Evolutionary conservation across 2,113 vertebrate species (phyloP).

Genomic region (Datnioides undecimradiatus): DNA sequence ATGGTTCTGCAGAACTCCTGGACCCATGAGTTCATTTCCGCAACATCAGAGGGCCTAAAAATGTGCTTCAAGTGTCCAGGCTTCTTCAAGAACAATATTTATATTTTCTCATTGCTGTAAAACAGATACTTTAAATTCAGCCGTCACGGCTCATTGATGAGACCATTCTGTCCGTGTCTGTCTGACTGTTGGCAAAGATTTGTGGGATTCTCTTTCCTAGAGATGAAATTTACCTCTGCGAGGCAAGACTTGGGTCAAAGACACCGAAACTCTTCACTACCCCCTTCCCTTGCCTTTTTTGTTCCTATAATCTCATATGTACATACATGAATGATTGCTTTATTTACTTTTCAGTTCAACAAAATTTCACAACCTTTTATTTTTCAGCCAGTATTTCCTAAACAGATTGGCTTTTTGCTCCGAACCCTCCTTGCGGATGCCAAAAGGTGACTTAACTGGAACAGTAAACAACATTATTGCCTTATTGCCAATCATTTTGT

Average conservation of each 20-base stretch:
- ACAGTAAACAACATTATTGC: neutral
- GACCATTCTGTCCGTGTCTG: constrained; percentile 59
- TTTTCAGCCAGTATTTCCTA: neutral
- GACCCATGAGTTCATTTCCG: constrained; percentile 69
- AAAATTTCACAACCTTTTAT: neutral
- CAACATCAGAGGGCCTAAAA: constrained; percentile 50
- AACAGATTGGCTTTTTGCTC: neutral
- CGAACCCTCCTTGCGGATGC: neutral
- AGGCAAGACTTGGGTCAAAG: constrained; percentile 66
- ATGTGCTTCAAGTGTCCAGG: constrained; percentile 51
- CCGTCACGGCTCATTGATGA: constrained; percentile 72
- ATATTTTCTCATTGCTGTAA: constrained; percentile 59
- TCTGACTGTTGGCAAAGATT: constrained; percentile 66
- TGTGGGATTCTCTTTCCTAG: constrained; percentile 70
- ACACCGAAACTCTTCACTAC: constrained; percentile 24
- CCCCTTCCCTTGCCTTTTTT: constrained; percentile 9
- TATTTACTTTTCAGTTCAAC: neutral
- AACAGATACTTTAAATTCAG: constrained; percentile 70
- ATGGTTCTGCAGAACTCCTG: constrained; percentile 48
- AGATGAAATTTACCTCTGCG: constrained; percentile 62
- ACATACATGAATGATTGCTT: neutral
- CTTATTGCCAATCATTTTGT: neutral
- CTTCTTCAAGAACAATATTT: constrained; percentile 73
- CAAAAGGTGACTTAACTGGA: neutral
- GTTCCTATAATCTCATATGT: neutral